These are phyloP conservation scores for Aurelia sp. DNA, from an alignment of 30 jellyfish, hydroid and myxozoan species.

Conservation along the genomic window DNA sequence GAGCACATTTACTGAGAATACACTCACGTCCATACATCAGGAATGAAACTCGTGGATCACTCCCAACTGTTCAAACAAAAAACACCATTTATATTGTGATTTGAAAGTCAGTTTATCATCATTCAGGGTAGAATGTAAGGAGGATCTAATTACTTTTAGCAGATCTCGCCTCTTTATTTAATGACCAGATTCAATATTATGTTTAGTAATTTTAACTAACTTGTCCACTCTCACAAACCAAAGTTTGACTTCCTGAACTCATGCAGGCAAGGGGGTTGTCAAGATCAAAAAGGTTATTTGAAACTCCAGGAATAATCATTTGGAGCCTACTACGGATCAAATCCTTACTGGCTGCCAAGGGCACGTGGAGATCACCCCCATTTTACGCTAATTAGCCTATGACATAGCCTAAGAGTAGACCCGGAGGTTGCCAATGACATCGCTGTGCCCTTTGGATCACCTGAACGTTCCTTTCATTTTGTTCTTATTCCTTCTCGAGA, in stretches of 20 bases:
- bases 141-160: background rate
- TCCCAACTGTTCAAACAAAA: slow-evolving; percentile 43
- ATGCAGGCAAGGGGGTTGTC: background rate
- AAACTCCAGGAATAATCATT: too few species aligned
- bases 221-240: slow-evolving; percentile 25
- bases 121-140: background rate
- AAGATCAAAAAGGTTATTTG: background rate
- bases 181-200: slow-evolving; percentile 10
- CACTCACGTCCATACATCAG: slow-evolving; percentile 3
- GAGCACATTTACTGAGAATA: slow-evolving; percentile 7
- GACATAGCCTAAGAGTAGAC: too few species aligned
- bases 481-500: too few species aligned
- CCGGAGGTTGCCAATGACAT: too few species aligned
- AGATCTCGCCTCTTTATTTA: slow-evolving; percentile 3
- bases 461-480: too few species aligned
- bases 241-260: background rate
- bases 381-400: too few species aligned
- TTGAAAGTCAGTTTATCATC: background rate
- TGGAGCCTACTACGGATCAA: too few species aligned
- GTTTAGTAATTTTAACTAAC: background rate
- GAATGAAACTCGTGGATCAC: slow-evolving; percentile 14
- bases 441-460: too few species aligned
- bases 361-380: too few species aligned
- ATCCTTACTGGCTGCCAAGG: too few species aligned
- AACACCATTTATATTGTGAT: background rate